A percentile compares a stretch with the other conserved stretches of the same genome.
Evolutionary conservation across 2,888 invertebrate genomes (phyloP).

Genomic region (Schizaphis graminum): DNA sequence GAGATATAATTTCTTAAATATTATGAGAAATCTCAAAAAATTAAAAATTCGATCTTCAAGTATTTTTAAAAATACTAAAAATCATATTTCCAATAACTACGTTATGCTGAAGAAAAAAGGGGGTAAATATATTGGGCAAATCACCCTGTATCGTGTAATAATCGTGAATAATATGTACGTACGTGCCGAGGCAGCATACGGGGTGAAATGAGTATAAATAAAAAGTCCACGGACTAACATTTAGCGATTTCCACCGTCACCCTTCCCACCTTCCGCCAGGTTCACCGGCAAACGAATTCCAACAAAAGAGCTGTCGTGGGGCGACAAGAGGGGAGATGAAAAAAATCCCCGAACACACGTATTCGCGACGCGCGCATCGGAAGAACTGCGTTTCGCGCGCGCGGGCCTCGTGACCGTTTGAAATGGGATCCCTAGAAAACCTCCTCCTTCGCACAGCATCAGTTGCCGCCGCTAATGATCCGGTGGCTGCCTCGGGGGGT

Average conservation of each 20-base stretch:
- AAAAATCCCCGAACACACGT: neutral
- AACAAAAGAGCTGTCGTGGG: conserved; percentile 19
- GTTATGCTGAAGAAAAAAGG: too few species aligned
- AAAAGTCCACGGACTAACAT: neutral
- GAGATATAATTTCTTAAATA: too few species aligned
- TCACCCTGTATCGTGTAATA: neutral
- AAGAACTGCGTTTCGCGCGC: conserved; percentile 11
- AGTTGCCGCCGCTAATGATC: conserved; percentile 42
- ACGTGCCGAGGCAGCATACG: neutral
- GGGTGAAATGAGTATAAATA: neutral
- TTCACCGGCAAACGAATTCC: neutral
- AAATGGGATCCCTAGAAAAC: conserved; percentile 54
- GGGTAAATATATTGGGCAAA: too few species aligned
- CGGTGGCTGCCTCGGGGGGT: neutral
- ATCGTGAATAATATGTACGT: neutral
- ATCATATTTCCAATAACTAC: too few species aligned
- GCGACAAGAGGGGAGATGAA: neutral
- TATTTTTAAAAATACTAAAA: too few species aligned
- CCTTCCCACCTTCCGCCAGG: neutral
- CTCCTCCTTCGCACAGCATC: neutral
- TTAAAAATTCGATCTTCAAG: too few species aligned
- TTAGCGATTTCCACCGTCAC: neutral
- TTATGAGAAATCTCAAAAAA: too few species aligned
- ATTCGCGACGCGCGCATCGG: neutral
- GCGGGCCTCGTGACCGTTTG: conserved; percentile 54